Base-by-base conservation (phyloP, 2,113 vertebrate genomes). In the Macroglossus sobrinus region DNA sequence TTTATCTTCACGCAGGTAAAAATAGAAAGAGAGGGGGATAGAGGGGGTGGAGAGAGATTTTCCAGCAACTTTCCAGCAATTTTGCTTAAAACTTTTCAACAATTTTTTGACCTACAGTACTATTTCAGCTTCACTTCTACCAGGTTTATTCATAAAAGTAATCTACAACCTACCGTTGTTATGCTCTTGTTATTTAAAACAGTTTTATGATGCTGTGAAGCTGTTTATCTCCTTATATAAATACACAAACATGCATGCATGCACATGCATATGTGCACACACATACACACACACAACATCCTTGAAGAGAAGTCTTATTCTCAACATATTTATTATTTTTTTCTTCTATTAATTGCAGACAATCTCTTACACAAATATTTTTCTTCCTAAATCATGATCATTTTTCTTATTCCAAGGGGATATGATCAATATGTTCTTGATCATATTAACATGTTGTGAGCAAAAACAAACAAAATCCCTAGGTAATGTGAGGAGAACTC, bases 381-480 rank as follows among this genome's bases (percentile, higher is more conserved):
- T 66, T 82, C 47, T 79, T 88, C 40, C 68, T 92, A 88, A 78
- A 35, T 85, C 43, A 92, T 82, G n/a, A 89, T 35, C 68, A 45
- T 92, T 68, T 95, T 91, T 85, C 53, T 84, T 87, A 2, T 68
- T 50, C 18, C 24, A n/a, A n/a, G n/a, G n/a, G n/a, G n/a, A n/a
- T n/a, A n/a, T n/a, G n/a, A n/a, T n/a, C n/a, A n/a, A 96, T 91
- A 87, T 92, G 33, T 59, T 84, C 28, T 80, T 66, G 74, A 63
- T 84, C 6, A 84, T 45, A 94, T 78, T 69, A 75, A 57, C 45
- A 91, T 33, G 6, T 19, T 45, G 4, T 71, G 53, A 6, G 8
- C 1, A 26, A 8, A 35, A 59, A 43, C 10, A 74, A 28, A 63
- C n/a, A 75, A 94, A 35, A 43, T 86, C n/a, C 2, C 12, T 71